Evolutionary conservation across 1,140 invertebrate species (phyloP), one percentile per base, ranked within the genome.

Genomic region (Cydia fagiglandana): DNA sequence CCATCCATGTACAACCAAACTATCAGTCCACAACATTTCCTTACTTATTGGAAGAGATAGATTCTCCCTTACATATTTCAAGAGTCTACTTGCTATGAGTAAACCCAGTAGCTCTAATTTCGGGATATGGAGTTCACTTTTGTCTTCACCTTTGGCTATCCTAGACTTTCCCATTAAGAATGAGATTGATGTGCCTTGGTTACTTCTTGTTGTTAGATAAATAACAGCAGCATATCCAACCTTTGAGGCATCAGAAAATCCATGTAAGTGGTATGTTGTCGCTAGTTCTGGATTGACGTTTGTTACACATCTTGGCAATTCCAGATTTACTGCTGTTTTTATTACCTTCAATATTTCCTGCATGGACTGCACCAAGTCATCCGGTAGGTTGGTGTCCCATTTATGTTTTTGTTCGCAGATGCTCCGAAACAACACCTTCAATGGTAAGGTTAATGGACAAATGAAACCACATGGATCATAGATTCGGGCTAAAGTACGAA

Each of bases 381-480:
- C 17, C 45, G 68, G 70, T 45, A 76, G 34, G 4, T 9, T 12
- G 12, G 20, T 9, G 34, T 76, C 68, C 75, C 75, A 76, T 56
- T 76, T 76, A 10, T 73, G 17, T 45, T 77, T 77, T 34, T 30
- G 15, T 50, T n/a, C 41, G 7, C 76, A 77, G 13, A 73, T 15
- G 17, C 66, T 13, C 30, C 74, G 76, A 15, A 77, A 61, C 15
- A 74, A n/a, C 10, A 73, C 3, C 38, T 76, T 76, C 10, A 66
- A 68, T 12, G 66, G 68, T 41, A 76, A 17, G 30, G 73, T 15
- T 12, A 73, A 12, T 17, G 75, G 75, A 10, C 47, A 45, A 5
- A 13, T 10, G 34, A 76, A 76, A 1, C 75, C 75, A 64, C 75
- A 76, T 4, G 75, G 75, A 17, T 76, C 75, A 53, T 76, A 76